Evolutionary conservation across 2,888 invertebrate species (phyloP).

Genomic region (Lasioglossum calceatum): DNA sequence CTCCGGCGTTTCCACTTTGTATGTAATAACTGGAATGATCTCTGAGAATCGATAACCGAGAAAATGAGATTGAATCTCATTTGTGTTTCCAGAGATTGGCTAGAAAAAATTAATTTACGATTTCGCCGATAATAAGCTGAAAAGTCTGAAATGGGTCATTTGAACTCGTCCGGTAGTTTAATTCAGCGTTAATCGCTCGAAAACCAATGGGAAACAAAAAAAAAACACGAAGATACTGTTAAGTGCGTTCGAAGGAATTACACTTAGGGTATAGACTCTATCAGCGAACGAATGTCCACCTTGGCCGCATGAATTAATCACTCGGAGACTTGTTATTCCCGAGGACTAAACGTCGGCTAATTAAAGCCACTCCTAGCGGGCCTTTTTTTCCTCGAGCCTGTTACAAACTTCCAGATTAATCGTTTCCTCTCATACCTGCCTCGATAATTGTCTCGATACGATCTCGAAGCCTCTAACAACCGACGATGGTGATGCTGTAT

Average conservation of each 20-base stretch:
- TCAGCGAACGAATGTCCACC: background rate
- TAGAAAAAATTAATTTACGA: background rate
- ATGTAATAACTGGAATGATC: background rate
- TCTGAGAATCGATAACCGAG: background rate
- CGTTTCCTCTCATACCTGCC: conserved; percentile 11
- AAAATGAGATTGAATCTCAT: background rate
- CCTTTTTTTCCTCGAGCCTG: background rate
- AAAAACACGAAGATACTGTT: background rate
- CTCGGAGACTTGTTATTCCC: background rate
- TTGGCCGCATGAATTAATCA: background rate
- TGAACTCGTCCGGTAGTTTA: background rate
- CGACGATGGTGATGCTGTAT: background rate
- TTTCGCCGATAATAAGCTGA: background rate
- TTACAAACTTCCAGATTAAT: conserved; percentile 11
- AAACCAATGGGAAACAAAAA: background rate
- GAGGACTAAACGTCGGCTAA: conserved; percentile 6
- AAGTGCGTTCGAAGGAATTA: background rate
- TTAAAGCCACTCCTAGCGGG: conserved; percentile 3
- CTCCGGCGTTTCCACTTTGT: background rate
- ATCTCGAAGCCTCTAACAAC: background rate
- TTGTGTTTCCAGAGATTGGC: background rate
- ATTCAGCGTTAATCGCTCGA: background rate
- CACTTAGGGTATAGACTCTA: background rate
- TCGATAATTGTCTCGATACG: conserved; percentile 14
- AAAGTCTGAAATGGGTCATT: background rate